Percentiles rank a stretch among this genome's conserved stretches.
These are phyloP conservation scores for Lutraria lutraria DNA, from an alignment of 2,888 invertebrate species.

Conservation along the genomic window DNA sequence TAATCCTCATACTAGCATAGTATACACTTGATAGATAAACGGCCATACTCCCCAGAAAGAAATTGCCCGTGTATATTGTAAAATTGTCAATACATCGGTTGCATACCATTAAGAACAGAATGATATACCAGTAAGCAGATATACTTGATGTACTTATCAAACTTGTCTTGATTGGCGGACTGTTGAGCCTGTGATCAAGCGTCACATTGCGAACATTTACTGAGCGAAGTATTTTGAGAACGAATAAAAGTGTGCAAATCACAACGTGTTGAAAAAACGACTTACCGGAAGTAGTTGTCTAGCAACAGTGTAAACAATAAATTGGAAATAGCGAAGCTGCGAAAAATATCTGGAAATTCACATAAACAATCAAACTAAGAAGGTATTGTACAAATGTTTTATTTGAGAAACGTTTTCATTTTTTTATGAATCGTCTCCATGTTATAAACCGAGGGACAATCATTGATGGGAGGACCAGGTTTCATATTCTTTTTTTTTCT, in stretches of 20 bases:
- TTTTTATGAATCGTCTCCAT: neutral
- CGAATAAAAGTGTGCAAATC: neutral
- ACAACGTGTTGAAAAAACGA: conserved; percentile 10
- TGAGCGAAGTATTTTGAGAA: neutral
- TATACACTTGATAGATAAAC: no score
- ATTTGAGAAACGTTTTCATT: neutral
- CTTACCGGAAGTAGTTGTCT: conserved; percentile 46
- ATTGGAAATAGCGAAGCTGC: conserved; percentile 29
- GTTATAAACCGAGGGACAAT: neutral
- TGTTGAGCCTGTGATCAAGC: no score
- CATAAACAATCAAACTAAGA: neutral
- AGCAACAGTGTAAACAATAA: conserved; percentile 68
- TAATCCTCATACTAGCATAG: no score
- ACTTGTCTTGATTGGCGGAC: no score
- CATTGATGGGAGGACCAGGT: neutral
- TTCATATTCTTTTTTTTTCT: neutral
- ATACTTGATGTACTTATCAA: no score
- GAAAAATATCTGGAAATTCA: conserved; percentile 17
- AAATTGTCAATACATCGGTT: no score
- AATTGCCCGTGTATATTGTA: no score
- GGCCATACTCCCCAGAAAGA: no score
- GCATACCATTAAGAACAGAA: no score
- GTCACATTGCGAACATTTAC: neutral
- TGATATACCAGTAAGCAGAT: no score
- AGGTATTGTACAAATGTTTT: neutral